Percentiles rank a stretch among this genome's conserved stretches.
These are phyloP conservation scores for Leuctra nigra DNA, from an alignment of 2,888 invertebrate species.

Conservation along the genomic window DNA sequence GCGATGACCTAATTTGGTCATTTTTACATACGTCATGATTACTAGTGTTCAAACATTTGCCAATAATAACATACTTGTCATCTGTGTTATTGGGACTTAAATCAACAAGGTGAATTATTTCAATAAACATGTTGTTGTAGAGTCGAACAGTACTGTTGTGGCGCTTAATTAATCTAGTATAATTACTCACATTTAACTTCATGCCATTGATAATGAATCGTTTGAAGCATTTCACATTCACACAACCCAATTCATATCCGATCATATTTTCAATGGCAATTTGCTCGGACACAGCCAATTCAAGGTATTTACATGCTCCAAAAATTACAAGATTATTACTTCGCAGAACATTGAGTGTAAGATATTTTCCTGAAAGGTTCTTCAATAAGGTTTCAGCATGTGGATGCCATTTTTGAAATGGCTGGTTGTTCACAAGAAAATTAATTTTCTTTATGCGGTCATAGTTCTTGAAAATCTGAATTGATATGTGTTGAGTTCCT, in stretches of 20 bases:
- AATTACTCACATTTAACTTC: not conserved
- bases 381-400: not conserved
- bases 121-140: not conserved
- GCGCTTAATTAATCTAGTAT: not conserved
- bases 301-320: not conserved
- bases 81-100: not conserved
- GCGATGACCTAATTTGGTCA: not conserved
- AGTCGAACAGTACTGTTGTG: not conserved
- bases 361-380: conserved; percentile 5
- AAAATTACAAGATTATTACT: not conserved
- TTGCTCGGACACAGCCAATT: not conserved
- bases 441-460: conserved; percentile 6
- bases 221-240: not conserved
- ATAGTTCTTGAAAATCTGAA: conserved; percentile 10
- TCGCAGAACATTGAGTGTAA: not conserved
- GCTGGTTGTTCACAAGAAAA: not conserved
- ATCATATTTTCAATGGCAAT: not conserved
- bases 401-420: conserved; percentile 1
- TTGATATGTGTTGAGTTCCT: conserved; percentile 1
- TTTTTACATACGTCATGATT: not conserved
- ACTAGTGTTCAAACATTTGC: not conserved
- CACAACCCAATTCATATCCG: not conserved
- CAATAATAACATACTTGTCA: conserved; percentile 17
- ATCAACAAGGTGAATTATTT: not conserved
- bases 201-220: not conserved